A percentile compares a stretch with the other conserved stretches of the same genome.
Conservation (phyloP, 2,888 invertebrate species). For the Saturnia pavonia region DNA sequence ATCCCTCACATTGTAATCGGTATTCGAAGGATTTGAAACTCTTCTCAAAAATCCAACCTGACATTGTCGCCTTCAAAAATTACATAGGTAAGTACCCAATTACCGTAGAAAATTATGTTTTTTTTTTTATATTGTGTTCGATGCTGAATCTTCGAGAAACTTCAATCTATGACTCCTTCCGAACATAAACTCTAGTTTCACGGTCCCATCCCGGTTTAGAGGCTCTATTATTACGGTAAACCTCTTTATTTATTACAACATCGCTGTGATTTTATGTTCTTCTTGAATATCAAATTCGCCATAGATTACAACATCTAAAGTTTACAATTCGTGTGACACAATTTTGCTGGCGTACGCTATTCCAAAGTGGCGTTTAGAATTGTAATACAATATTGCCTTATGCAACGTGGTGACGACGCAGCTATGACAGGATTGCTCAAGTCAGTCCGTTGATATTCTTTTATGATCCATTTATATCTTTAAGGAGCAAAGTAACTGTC, state of each 20-base stretch:
- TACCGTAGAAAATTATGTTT: too few relatives aligned
- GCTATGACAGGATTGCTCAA: conserved; percentile 17
- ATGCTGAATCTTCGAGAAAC: too few relatives aligned
- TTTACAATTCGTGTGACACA: conserved; percentile 18
- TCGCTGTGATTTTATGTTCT: neutral
- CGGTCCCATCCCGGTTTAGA: too few relatives aligned
- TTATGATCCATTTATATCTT: neutral
- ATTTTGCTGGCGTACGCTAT: conserved; percentile 15
- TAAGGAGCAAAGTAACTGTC: neutral
- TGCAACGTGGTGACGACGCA: conserved; percentile 18
- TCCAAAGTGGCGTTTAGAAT: conserved; percentile 21
- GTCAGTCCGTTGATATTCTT: neutral
- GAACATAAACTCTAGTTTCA: too few relatives aligned
- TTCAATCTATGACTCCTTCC: too few relatives aligned
- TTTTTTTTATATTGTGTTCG: too few relatives aligned
- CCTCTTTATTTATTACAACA: neutral
- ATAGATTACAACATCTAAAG: conserved; percentile 14
- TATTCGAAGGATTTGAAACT: too few relatives aligned
- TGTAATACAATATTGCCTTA: conserved; percentile 23
- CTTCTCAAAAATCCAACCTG: too few relatives aligned
- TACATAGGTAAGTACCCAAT: too few relatives aligned
- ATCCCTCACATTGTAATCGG: too few relatives aligned
- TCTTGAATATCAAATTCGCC: conserved; percentile 4
- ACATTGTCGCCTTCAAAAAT: too few relatives aligned
- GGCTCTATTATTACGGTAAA: too few relatives aligned